Conservation (phyloP, 1,140 invertebrate genomes). For the Hesperophylax magnus region DNA sequence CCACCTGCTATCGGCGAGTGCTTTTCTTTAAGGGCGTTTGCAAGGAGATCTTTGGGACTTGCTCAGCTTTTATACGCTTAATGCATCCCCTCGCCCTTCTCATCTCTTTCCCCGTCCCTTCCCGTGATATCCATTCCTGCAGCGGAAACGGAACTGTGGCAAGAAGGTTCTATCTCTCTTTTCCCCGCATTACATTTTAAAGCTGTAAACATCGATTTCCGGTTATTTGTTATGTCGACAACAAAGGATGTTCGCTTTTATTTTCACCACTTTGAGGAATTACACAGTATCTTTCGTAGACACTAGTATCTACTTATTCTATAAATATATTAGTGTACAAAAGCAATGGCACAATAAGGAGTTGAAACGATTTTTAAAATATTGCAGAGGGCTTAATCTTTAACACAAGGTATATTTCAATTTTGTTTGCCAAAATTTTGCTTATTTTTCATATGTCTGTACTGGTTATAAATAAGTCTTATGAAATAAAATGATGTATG, state of each 20-base stretch:
- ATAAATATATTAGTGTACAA: too few species aligned
- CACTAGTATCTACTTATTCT: background rate
- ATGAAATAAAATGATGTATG: too few species aligned
- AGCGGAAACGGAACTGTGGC: background rate
- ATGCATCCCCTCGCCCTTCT: constrained; percentile 23
- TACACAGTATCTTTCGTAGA: background rate
- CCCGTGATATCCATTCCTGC: background rate
- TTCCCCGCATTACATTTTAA: constrained; percentile 43
- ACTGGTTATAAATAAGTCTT: too few species aligned
- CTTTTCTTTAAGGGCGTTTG: constrained; percentile 21
- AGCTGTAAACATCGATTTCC: constrained; percentile 55
- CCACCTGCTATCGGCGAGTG: constrained; percentile 13
- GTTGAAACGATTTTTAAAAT: too few species aligned
- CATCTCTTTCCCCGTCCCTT: background rate
- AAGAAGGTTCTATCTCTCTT: background rate
- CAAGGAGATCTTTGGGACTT: constrained; percentile 36
- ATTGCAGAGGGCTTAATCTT: too few species aligned
- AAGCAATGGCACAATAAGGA: too few species aligned
- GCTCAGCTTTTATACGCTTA: constrained; percentile 45
- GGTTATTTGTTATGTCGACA: constrained; percentile 46
- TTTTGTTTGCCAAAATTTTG: too few species aligned
- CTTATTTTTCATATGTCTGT: too few species aligned
- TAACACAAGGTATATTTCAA: too few species aligned
- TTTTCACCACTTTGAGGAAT: constrained; percentile 17
- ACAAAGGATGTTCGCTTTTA: constrained; percentile 31